A percentile compares a stretch with the other conserved stretches of the same genome.
These are phyloP conservation scores for Cryptoleucopteryx plumbea DNA, from an alignment of 2,113 vertebrate species.

Conservation along the genomic window DNA sequence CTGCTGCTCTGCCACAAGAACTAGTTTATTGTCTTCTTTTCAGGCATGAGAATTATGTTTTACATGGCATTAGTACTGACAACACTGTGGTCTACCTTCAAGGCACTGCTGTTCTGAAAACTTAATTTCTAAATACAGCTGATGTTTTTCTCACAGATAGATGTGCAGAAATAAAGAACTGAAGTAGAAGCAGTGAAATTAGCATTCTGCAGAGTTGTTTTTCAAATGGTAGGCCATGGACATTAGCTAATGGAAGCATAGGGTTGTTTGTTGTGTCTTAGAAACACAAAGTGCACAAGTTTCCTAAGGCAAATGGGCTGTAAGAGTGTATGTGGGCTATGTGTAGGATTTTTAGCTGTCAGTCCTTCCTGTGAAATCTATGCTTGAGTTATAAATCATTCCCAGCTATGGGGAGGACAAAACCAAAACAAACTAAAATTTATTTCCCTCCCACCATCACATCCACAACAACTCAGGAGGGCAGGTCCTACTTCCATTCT, in stretches of 20 bases:
- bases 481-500: background rate
- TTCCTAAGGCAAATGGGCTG: background rate
- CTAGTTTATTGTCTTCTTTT: background rate
- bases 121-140: background rate
- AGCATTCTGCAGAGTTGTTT: background rate
- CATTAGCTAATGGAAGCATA: background rate
- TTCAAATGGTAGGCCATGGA: background rate
- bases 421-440: background rate
- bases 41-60: background rate
- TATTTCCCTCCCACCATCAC: background rate
- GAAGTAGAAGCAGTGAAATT: background rate
- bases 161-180: background rate
- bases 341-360: background rate
- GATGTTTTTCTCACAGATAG: background rate
- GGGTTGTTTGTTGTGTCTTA: background rate
- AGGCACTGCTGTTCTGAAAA: background rate
- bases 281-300: background rate
- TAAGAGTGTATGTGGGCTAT: background rate
- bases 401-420: background rate
- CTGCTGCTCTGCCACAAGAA: background rate
- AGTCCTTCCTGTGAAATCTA: background rate
- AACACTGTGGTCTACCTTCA: background rate
- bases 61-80: background rate
- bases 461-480: background rate
- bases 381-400: background rate